A percentile compares a stretch with the other conserved stretches of the same genome.
Evolutionary conservation across 2,113 vertebrate species (phyloP).

Genomic region (Gambusia affinis): DNA sequence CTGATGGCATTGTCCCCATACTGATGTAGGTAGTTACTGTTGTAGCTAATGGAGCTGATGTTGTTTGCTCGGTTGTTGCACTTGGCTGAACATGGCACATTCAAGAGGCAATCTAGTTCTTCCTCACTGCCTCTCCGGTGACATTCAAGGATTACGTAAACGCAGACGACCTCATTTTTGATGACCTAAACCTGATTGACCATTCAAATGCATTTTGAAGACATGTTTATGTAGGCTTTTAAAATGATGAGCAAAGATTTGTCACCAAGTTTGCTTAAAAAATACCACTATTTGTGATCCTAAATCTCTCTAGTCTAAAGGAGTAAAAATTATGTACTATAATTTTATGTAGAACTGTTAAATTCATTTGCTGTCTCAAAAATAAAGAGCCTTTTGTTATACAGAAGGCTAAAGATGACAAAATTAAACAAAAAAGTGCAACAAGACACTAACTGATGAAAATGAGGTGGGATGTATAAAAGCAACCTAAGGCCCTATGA

Average conservation of each 20-base stretch:
- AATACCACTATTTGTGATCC: no score
- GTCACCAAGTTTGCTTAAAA: not conserved
- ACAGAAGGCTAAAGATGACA: no score
- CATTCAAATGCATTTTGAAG: not conserved
- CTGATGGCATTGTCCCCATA: slow-evolving; percentile 51
- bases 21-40: slow-evolving; percentile 40
- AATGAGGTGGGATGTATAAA: no score
- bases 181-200: not conserved
- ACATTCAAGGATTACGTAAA: slow-evolving; percentile 32
- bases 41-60: slow-evolving; percentile 49
- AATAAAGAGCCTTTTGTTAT: no score
- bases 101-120: slow-evolving; percentile 61
- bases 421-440: no score
- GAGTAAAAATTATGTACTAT: no score
- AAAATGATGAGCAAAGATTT: not conserved
- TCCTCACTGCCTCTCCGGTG: slow-evolving; percentile 53
- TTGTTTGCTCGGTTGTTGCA: slow-evolving; percentile 63
- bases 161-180: slow-evolving; percentile 17
- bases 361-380: no score
- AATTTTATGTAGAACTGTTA: no score
- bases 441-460: no score
- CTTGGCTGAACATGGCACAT: slow-evolving; percentile 49
- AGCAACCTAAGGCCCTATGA: no score
- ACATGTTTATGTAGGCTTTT: not conserved
- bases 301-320: no score